Evolutionary conservation across 2,797 vertebrate species (phyloP), one percentile per base, ranked within the genome.

Genomic region (Aeoliscus strigatus): DNA sequence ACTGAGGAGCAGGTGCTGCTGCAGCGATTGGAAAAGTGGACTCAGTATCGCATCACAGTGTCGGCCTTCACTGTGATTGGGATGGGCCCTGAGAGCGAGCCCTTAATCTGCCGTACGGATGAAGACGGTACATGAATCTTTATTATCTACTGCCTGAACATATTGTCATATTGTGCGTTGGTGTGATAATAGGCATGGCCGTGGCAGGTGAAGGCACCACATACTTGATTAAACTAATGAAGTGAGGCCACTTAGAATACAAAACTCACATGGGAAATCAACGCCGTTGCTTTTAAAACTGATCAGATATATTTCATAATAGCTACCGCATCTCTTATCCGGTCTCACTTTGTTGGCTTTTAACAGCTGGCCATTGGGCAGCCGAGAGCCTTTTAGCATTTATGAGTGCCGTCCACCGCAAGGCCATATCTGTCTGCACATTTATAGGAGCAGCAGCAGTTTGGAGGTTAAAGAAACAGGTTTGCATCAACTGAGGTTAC

Each of bases 21-120:
- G 81, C 89, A 95, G 67, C 75, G 88, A 15, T 68, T 98, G 88
- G 93, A 96, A 79, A 99, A 99, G 84, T 99, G 96, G 96, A 98
- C 94, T 11, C 86, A 91, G 73, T 97, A 98, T 75, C 89, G 73
- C 46, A 78, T 99, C 85, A 91, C 90, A 1, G 83, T 96, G 38
- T 89, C 92, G 17, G 96, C 96, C 43, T 88, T 87, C 74, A 98
- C 94, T 41, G 83, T 80, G 75, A 80, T 93, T 59, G 96, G 96
- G 49, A 80, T 88, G 1, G 94, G 96, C 65, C 95, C 96, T 2
- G 92, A 94, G 86, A 97, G 93, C 73, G 88, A 90, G 80, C 89
- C 93, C 14, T 78, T 96, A 45, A 39, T 89, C 75, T 82, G 94
- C 86, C 91, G 94, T 70, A 99, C 96, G 0, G 95, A 97, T 4